Conservation (phyloP, 53 echinoderm and acorn worm genomes). For the Luidia sarsii region DNA sequence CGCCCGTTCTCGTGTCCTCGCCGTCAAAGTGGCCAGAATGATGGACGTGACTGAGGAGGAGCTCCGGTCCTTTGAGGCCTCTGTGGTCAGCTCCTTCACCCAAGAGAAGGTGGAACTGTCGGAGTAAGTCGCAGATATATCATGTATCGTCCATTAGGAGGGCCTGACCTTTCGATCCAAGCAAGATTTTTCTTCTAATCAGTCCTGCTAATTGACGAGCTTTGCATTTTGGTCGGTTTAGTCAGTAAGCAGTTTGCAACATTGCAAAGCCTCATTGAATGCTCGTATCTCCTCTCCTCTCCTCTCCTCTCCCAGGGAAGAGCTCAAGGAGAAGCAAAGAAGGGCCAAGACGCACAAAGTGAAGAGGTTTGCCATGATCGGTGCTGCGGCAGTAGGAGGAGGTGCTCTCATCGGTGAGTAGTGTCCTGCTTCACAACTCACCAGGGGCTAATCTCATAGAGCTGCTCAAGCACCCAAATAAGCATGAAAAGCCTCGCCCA, state of each 20-base stretch:
- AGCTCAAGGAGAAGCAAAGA: conserved; percentile 77
- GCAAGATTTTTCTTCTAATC: too few relatives aligned
- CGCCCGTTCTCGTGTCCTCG: conserved; percentile 79
- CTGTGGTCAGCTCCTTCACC: conserved; percentile 75
- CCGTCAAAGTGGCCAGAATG: conserved; percentile 64
- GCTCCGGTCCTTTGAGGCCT: conserved; percentile 67
- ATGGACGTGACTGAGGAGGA: conserved; percentile 56
- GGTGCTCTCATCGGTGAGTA: conserved; percentile 92
- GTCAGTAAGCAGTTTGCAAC: too few relatives aligned
- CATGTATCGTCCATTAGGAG: too few relatives aligned
- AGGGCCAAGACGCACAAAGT: conserved; percentile 75
- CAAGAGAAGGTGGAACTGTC: conserved; percentile 74
- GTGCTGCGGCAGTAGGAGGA: conserved; percentile 91
- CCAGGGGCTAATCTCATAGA: too few relatives aligned
- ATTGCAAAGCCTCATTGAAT: too few relatives aligned
- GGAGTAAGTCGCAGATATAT: conserved; percentile 63
- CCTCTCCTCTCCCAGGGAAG: conserved; percentile 78
- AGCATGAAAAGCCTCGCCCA: too few relatives aligned
- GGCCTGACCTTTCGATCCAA: too few relatives aligned
- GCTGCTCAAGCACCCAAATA: too few relatives aligned
- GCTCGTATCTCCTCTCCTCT: too few relatives aligned
- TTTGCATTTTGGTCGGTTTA: too few relatives aligned
- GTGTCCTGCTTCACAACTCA: too few relatives aligned
- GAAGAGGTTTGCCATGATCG: conserved; percentile 72
- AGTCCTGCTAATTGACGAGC: not conserved